Evolutionary conservation across 2,888 invertebrate genomes (phyloP), one percentile per base, ranked within the genome.

Genomic region (Trissolcus brochymenae): DNA sequence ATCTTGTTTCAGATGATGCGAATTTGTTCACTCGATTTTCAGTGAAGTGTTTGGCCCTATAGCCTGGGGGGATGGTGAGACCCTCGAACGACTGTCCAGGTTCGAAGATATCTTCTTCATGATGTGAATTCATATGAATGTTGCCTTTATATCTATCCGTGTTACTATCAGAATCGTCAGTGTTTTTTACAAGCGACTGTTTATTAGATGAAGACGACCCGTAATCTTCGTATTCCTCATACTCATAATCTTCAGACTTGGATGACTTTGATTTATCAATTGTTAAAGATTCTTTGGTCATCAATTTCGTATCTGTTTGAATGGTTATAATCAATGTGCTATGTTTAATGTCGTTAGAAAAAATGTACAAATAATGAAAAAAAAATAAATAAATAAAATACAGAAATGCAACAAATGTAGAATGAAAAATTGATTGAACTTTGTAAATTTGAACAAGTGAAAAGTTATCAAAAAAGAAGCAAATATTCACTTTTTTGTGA

Each of bases 21-120:
- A 79, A 81, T 53, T 81, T 85, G 62, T 79, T 80, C 57, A 78
- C 70, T 0, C 92, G 86, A 51, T 82, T 91, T 6, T 92, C 91
- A 0, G 94, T 93, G 68, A 89, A 89, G 55, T 94, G 92, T 65
- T 92, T 92, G 56, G 93, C 94, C 60, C 94, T 91, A 64, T 94
- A 92, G 74, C 95, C 93, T 29, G 91, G 85, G 71, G 95, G 93
- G 87, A 96, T 91, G 81, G 91, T 91, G 87, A 93, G 92, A 67
- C 95, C 92, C 60, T 94, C 92, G 81, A 96, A 86, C 70, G 91
- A 87, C 82, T 94, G 91, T 13, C 94, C 94, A 0, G 94, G 92
- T 84, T 93, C 92, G 73, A 94, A 90, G 21, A 93, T 87, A 84
- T 91, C 92, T 56, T 91, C 92, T 81, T 91, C 91, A 14, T 29